Percentiles rank a stretch among this genome's conserved stretches.
phyloP scores from a whole-genome alignment of 1,140 invertebrate genomes.

The Contarinia nasturtii region DNA sequence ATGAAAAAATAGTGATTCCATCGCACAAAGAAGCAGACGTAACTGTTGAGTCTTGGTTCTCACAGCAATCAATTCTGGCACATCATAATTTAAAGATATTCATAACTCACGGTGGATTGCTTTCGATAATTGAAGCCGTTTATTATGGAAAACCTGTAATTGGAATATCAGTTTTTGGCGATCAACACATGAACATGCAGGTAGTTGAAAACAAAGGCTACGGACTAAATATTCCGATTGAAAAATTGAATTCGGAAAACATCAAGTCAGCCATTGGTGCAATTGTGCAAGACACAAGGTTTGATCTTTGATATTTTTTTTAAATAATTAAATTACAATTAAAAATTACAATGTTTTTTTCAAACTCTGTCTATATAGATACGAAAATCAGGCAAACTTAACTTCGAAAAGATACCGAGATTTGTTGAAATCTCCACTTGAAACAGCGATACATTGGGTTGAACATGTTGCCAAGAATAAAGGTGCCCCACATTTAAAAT shows the following conservation, averaged over 20 bases:
- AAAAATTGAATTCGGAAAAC: neutral
- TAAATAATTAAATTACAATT: neutral
- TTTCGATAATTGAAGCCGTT: constrained; percentile 34
- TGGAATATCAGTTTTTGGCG: constrained; percentile 35
- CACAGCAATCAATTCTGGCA: constrained; percentile 37
- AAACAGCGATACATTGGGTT: constrained; percentile 32
- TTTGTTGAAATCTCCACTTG: constrained; percentile 24
- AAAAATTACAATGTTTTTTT: neutral
- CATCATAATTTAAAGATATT: constrained; percentile 43
- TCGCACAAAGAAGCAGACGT: constrained; percentile 27
- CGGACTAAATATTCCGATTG: constrained; percentile 13
- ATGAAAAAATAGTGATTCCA: constrained; percentile 27
- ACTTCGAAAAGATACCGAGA: constrained; percentile 28
- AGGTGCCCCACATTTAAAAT: constrained; percentile 19
- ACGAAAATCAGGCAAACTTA: too few species aligned
- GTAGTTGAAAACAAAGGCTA: constrained; percentile 20
- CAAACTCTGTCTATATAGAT: too few species aligned
- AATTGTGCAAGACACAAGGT: constrained; percentile 5
- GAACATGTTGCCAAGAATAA: constrained; percentile 30
- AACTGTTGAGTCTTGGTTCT: constrained; percentile 35
- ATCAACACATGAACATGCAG: constrained; percentile 32
- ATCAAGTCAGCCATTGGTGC: constrained; percentile 3
- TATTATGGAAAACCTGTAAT: constrained; percentile 43
- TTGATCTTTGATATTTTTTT: neutral
- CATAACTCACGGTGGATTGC: constrained; percentile 43